Evolutionary conservation across 2,797 vertebrate genomes (phyloP).

Genomic region (Anableps anableps): DNA sequence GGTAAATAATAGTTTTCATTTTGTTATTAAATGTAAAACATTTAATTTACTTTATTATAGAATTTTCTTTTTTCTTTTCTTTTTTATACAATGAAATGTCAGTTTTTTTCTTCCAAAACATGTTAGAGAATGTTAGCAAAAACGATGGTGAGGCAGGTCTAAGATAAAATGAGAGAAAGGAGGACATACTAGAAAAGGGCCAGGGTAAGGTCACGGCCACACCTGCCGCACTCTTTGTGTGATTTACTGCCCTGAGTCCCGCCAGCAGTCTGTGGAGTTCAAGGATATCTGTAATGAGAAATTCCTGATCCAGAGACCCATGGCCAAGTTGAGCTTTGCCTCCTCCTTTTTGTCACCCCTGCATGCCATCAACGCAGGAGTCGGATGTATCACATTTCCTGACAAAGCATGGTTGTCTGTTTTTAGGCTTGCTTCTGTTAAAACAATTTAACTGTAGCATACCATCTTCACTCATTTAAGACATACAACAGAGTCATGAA

Average conservation of each 20-base stretch:
- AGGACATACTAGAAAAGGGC: slow-evolving; percentile 40
- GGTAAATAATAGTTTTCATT: neutral
- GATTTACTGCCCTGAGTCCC: slow-evolving; percentile 83
- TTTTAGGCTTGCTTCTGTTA: slow-evolving; percentile 10
- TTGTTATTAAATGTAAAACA: no score
- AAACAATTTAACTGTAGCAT: neutral
- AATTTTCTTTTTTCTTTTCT: neutral
- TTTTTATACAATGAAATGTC: neutral
- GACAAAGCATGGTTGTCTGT: neutral
- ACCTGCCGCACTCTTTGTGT: slow-evolving; percentile 80
- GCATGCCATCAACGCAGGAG: slow-evolving; percentile 47
- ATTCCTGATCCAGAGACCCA: slow-evolving; percentile 83
- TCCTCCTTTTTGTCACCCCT: slow-evolving; percentile 66
- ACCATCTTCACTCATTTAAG: neutral
- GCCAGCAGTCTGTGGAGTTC: slow-evolving; percentile 81
- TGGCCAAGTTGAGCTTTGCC: slow-evolving; percentile 64
- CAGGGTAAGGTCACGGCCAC: slow-evolving; percentile 71
- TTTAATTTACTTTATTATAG: neutral
- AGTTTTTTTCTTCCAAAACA: neutral
- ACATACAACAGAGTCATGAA: neutral
- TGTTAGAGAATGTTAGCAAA: neutral
- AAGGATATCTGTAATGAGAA: slow-evolving; percentile 89
- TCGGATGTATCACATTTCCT: slow-evolving; percentile 42
- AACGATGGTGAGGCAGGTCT: slow-evolving; percentile 1
- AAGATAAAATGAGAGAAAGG: slow-evolving; percentile 24